Conservation (phyloP, 2,797 vertebrate genomes). For the Psittacula echo region DNA sequence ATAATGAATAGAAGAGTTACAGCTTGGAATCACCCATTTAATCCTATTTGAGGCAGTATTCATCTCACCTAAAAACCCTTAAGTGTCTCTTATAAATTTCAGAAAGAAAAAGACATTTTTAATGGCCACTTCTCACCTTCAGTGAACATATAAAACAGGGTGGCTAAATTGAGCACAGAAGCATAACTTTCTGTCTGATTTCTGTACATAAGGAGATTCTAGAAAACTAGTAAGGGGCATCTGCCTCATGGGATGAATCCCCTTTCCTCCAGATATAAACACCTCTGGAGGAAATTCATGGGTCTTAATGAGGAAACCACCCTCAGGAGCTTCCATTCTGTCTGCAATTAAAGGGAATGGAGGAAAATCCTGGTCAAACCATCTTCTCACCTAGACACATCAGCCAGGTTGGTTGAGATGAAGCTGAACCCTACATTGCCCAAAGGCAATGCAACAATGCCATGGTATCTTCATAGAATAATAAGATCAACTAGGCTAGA, state of each 20-base stretch:
- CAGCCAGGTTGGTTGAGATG: background rate
- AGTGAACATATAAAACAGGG: background rate
- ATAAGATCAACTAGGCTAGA: background rate
- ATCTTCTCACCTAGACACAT: background rate
- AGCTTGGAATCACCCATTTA: background rate
- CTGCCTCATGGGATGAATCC: background rate
- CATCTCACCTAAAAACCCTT: background rate
- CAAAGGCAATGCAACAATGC: background rate
- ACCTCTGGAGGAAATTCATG: background rate
- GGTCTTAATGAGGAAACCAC: background rate
- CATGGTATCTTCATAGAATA: background rate
- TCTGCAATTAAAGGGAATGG: background rate
- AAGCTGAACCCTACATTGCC: background rate
- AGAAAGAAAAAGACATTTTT: background rate
- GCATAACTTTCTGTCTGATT: background rate
- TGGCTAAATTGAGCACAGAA: background rate
- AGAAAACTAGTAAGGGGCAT: background rate
- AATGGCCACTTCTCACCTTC: background rate
- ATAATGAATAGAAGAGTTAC: background rate
- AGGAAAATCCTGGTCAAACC: background rate
- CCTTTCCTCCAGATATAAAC: background rate
- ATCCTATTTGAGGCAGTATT: background rate
- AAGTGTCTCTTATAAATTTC: background rate
- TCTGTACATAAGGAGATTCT: background rate
- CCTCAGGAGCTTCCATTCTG: background rate